phyloP scores from a whole-genome alignment of 2,888 invertebrate species.

The Drosophila neotestacea region DNA sequence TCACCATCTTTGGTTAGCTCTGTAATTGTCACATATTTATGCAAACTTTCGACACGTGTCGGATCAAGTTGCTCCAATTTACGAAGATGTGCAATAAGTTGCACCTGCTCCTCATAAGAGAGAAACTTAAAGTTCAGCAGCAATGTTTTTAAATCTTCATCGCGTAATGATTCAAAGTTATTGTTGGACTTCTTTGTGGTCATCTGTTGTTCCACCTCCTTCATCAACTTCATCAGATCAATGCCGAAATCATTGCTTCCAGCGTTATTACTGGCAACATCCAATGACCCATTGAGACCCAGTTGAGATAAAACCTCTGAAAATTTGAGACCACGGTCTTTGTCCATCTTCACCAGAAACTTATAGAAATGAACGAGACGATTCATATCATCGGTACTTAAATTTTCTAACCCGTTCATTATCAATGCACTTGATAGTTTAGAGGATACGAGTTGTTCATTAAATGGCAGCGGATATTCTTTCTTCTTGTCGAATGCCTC shows the following conservation, averaged over 20 bases:
- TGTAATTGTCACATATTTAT: slow-evolving; percentile 90
- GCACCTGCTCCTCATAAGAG: slow-evolving; percentile 92
- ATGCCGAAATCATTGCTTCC: slow-evolving; percentile 20
- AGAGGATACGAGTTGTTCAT: slow-evolving; percentile 92
- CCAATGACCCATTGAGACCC: slow-evolving; percentile 8
- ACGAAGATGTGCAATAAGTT: slow-evolving; percentile 92
- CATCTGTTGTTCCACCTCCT: slow-evolving; percentile 74
- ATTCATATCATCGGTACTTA: slow-evolving; percentile 92
- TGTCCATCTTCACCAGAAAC: slow-evolving; percentile 87
- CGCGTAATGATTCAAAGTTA: slow-evolving; percentile 91
- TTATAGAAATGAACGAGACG: slow-evolving; percentile 92
- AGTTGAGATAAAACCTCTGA: slow-evolving; percentile 30
- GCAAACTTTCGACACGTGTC: slow-evolving; percentile 90
- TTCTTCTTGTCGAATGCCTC: slow-evolving; percentile 19
- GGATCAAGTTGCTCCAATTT: slow-evolving; percentile 92
- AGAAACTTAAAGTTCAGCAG: slow-evolving; percentile 93
- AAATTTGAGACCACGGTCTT: slow-evolving; percentile 37
- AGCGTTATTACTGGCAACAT: slow-evolving; percentile 3
- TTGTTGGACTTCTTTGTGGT: slow-evolving; percentile 78
- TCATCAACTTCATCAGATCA: slow-evolving; percentile 70
- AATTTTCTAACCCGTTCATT: slow-evolving; percentile 92
- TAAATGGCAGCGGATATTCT: slow-evolving; percentile 86
- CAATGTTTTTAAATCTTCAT: slow-evolving; percentile 91
- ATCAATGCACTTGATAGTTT: slow-evolving; percentile 93
- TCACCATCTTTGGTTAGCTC: slow-evolving; percentile 72